Base-by-base conservation (phyloP, 2,797 vertebrate species). In the Astyanax mexicanus region DNA sequence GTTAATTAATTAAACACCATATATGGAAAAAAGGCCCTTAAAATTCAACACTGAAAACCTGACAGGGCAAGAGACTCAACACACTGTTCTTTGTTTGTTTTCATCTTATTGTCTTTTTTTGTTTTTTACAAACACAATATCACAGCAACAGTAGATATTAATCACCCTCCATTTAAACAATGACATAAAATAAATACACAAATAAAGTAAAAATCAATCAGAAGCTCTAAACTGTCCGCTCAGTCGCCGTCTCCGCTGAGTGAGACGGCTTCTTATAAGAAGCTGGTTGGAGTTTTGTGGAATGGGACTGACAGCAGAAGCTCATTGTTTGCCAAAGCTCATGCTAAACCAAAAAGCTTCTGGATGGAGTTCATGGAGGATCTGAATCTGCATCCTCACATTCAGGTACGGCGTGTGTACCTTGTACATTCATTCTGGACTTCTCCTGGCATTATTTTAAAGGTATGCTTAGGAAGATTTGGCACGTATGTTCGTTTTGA, bases 71-170 rank as follows among this genome's bases (percentile, higher is more conserved):
- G 27, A 57, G 32, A 57, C 17, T 9, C 54, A 57, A 58, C 55
- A 58, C 55, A 55, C 55, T 7, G 15, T 35, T 32, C 55, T 57
- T 54, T 54, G 51, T 55, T 55, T 58, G 55, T n/a, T 58, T 35
- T 58, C 21, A 52, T 52, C 19, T 66, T 68, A 27, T 45, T 49
- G 29, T 69, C 40, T 71, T 65, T 29, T 92, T 92, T 91, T 92
- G 86, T 64, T 61, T 66, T 89, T 93, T 92, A 92, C 92, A 93
- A 92, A 93, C 91, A 93, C 92, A 92, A 89, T 91, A 92, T 89
- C 92, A 93, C 91, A 93, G 88, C 91, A 92, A 92, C 91, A 93
- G 92, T 91, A 92, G 92, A 92, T 92, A 92, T 88, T 92, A 89
- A 92, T 91, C 90, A 93, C 90, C 83, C 89, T 91, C 91, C 91